Evolutionary conservation across 2,888 invertebrate genomes (phyloP).

Genomic region (Drosophila vallismaia): DNA sequence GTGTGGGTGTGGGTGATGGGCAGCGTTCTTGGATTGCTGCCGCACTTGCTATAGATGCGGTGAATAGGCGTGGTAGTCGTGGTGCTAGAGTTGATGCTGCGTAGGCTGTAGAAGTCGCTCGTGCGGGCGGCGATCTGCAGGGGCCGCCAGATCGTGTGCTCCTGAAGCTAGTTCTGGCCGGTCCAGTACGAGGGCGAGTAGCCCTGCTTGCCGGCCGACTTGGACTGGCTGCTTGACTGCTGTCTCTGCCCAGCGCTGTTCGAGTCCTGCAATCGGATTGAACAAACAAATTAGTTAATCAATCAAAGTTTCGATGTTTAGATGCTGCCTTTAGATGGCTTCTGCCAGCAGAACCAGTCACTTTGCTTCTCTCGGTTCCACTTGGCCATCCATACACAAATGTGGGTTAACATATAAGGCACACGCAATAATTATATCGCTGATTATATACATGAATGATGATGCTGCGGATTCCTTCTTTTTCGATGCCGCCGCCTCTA

Average conservation of each 20-base stretch:
- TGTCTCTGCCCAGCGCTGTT: conserved; percentile 84
- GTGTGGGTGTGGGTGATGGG: conserved; percentile 27
- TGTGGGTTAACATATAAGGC: conserved; percentile 33
- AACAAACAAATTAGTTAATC: background rate
- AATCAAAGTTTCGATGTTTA: background rate
- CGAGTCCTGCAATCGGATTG: conserved; percentile 81
- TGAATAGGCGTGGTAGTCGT: conserved; percentile 60
- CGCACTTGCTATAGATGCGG: conserved; percentile 26
- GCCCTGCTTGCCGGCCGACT: conserved; percentile 83
- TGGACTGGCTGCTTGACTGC: conserved; percentile 84
- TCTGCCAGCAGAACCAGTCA: conserved; percentile 11
- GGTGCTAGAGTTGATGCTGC: conserved; percentile 41
- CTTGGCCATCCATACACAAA: conserved; percentile 33
- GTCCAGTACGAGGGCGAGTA: conserved; percentile 84
- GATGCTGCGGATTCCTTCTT: conserved; percentile 20
- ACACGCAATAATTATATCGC: conserved; percentile 25
- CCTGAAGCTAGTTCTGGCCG: conserved; percentile 83
- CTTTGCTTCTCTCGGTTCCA: conserved; percentile 26
- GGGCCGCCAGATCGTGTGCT: conserved; percentile 73
- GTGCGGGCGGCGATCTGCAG: conserved; percentile 54
- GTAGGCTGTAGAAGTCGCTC: conserved; percentile 64
- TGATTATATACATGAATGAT: conserved; percentile 36
- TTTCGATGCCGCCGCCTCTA: conserved; percentile 7
- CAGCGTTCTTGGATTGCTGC: conserved; percentile 45
- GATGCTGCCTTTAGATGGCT: conserved; percentile 34